Conservation (phyloP, 1,140 invertebrate species). For the Scaptomyza montana region DNA sequence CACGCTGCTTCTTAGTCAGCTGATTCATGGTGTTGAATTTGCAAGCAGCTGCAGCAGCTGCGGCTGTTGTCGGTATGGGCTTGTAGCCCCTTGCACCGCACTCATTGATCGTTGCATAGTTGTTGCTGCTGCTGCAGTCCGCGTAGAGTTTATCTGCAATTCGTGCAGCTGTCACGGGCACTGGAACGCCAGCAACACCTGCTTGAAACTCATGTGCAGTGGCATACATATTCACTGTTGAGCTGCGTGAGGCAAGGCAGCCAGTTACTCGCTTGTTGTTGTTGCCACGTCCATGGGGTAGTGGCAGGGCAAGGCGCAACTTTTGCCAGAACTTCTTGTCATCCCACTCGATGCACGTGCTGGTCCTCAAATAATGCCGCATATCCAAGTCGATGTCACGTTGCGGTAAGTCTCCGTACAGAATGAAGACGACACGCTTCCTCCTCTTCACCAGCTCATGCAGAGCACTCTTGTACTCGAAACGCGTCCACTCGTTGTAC, state of each 20-base stretch:
- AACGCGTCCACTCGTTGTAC: conserved; percentile 96
- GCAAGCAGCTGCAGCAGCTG: conserved; percentile 69
- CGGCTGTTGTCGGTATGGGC: conserved; percentile 69
- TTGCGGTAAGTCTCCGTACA: conserved; percentile 92
- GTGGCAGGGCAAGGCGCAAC: conserved; percentile 91
- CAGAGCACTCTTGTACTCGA: conserved; percentile 96
- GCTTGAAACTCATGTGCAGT: conserved; percentile 82
- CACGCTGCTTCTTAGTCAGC: conserved; percentile 68
- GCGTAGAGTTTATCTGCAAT: conserved; percentile 60
- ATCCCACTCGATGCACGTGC: conserved; percentile 95
- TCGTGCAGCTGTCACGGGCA: conserved; percentile 35
- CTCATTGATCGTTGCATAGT: conserved; percentile 82
- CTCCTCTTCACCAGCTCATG: conserved; percentile 93
- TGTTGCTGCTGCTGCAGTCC: conserved; percentile 73
- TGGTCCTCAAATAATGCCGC: conserved; percentile 93
- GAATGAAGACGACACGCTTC: conserved; percentile 92
- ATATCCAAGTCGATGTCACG: conserved; percentile 95
- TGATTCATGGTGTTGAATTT: conserved; percentile 81
- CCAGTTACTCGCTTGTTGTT: conserved; percentile 65
- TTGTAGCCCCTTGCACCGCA: conserved; percentile 70
- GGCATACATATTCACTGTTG: conserved; percentile 87
- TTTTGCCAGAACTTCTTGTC: conserved; percentile 98
- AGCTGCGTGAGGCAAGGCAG: conserved; percentile 49
- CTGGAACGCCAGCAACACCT: conserved; percentile 27
- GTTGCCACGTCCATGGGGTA: conserved; percentile 86